These are phyloP conservation scores for Acanthosoma haemorrhoidale DNA, from an alignment of 2,888 invertebrate genomes.

Conservation along the genomic window DNA sequence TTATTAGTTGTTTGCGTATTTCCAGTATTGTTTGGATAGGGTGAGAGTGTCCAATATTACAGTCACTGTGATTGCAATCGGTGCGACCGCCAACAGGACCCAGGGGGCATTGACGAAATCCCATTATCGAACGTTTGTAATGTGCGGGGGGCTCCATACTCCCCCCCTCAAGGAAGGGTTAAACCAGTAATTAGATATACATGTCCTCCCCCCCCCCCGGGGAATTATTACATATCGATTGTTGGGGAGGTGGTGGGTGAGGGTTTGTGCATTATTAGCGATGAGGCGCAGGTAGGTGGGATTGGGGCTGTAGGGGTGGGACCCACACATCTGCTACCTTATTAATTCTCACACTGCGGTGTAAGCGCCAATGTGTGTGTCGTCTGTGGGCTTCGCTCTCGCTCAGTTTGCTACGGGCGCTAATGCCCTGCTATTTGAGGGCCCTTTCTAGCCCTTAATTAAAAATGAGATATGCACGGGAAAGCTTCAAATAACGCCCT, in stretches of 20 bases:
- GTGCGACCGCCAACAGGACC: no score
- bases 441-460: no score
- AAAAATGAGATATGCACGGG: no score
- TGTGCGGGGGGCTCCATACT: neutral
- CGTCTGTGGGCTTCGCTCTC: neutral
- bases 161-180: neutral
- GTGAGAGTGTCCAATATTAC: neutral
- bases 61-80: no score
- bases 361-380: no score
- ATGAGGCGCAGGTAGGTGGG: constrained; percentile 10
- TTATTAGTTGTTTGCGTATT: no score
- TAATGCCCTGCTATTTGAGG: no score
- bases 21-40: neutral
- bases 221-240: neutral
- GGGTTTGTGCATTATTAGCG: neutral
- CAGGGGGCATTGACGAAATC: neutral
- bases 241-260: neutral
- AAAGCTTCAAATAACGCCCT: no score
- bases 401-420: no score
- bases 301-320: no score
- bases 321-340: neutral
- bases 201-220: neutral
- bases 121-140: neutral
- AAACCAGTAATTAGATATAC: constrained; percentile 14
- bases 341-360: constrained; percentile 9